Percentiles rank a stretch among this genome's conserved stretches.
phyloP scores from a whole-genome alignment of 2,797 vertebrate genomes.

The Sebastes goodei region DNA sequence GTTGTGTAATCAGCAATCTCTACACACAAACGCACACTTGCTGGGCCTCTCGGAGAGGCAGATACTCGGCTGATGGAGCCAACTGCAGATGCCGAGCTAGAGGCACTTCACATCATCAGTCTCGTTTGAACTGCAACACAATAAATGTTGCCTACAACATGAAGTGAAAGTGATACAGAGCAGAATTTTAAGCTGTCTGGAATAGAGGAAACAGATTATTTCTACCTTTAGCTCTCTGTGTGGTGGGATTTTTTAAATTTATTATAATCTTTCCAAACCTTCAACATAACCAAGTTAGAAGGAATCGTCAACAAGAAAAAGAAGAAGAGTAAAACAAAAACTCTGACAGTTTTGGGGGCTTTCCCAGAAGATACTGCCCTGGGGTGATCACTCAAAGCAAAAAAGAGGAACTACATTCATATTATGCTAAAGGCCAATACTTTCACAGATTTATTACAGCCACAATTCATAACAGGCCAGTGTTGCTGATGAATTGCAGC shows the following conservation, averaged over 20 bases:
- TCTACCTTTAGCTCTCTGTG: not conserved
- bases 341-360: slow-evolving; percentile 57
- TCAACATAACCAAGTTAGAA: not conserved
- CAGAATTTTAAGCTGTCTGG: not conserved
- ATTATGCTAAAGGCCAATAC: slow-evolving; percentile 13
- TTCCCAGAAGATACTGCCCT: slow-evolving; percentile 48
- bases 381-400: slow-evolving; percentile 54
- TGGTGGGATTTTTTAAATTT: not conserved
- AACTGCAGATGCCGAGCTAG: slow-evolving; percentile 25
- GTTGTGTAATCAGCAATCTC: slow-evolving; percentile 77
- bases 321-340: slow-evolving; percentile 32
- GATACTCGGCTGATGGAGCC: slow-evolving; percentile 21
- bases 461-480: not conserved
- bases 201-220: slow-evolving; percentile 4
- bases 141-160: slow-evolving; percentile 7
- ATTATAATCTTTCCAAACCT: not conserved
- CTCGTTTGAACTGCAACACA: slow-evolving; percentile 29
- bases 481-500: not conserved
- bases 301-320: not conserved
- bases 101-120: slow-evolving; percentile 27
- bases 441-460: not conserved
- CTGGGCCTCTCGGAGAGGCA: slow-evolving; percentile 50
- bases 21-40: slow-evolving; percentile 34
- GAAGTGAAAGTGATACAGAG: slow-evolving; percentile 32
- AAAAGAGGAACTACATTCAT: slow-evolving; percentile 62